Percentiles rank a stretch among this genome's conserved stretches.
Conservation (phyloP, 2,113 vertebrate genomes). For the Galbula dea region DNA sequence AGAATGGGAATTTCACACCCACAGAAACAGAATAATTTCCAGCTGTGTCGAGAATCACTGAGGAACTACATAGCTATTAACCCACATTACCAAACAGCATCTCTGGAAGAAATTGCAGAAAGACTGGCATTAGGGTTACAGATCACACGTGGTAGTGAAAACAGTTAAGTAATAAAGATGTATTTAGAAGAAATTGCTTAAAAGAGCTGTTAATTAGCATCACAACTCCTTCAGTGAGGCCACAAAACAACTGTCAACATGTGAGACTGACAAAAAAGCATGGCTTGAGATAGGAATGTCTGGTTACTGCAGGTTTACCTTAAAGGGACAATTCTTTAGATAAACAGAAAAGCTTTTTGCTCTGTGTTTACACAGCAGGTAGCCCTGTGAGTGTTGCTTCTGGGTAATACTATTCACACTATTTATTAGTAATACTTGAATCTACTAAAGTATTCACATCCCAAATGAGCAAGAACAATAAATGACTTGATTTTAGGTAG, state of each 20-base stretch:
- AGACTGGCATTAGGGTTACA: neutral
- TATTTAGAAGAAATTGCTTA: neutral
- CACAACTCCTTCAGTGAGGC: neutral
- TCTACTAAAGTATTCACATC: neutral
- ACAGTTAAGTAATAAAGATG: neutral
- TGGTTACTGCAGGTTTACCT: too few relatives aligned
- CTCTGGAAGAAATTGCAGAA: neutral
- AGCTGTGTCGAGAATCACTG: neutral
- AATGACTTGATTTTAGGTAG: neutral
- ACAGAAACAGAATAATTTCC: neutral
- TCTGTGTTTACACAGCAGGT: neutral
- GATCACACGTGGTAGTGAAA: neutral
- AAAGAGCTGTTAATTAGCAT: conserved; percentile 1
- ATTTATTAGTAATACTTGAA: too few relatives aligned
- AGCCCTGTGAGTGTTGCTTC: neutral
- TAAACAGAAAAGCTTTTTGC: neutral
- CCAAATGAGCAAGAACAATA: neutral
- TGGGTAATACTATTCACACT: neutral
- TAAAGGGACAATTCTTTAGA: neutral
- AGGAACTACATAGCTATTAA: neutral
- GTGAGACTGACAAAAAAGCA: neutral
- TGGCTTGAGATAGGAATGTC: neutral
- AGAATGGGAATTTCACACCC: neutral
- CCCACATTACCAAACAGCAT: neutral
- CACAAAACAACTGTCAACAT: neutral